Percentiles rank a stretch among this genome's conserved stretches.
Conservation (phyloP, 2,113 vertebrate genomes). For the Micromys minutus region DNA sequence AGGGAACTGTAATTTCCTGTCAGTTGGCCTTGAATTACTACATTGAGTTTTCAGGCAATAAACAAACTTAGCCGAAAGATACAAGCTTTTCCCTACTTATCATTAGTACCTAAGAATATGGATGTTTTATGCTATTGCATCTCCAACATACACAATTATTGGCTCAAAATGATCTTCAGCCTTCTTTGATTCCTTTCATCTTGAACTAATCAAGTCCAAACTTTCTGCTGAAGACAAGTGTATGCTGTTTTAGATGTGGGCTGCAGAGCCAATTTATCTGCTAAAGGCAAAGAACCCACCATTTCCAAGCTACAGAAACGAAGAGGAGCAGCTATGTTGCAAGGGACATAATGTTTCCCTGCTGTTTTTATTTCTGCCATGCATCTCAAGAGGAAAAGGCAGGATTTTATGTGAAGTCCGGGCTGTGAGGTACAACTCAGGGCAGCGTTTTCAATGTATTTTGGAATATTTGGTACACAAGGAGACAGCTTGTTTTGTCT, state of each 20-base stretch:
- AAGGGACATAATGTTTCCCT: constrained; percentile 50
- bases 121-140: constrained; percentile 64
- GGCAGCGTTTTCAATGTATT: background rate
- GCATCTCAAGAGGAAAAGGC: constrained; percentile 40
- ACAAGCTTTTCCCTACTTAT: constrained; percentile 68
- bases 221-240: constrained; percentile 70
- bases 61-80: constrained; percentile 72
- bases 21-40: constrained; percentile 75
- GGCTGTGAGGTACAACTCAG: background rate
- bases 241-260: constrained; percentile 67
- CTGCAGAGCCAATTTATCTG: constrained; percentile 71
- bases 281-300: constrained; percentile 58
- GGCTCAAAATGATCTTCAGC: constrained; percentile 57
- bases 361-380: constrained; percentile 65
- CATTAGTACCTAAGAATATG: constrained; percentile 73
- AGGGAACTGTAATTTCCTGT: constrained; percentile 77
- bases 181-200: constrained; percentile 62
- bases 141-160: constrained; percentile 62
- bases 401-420: constrained; percentile 2
- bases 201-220: constrained; percentile 76
- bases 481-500: constrained; percentile 32
- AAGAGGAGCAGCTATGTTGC: constrained; percentile 1
- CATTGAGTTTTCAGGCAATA: constrained; percentile 70
- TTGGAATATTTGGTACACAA: background rate
- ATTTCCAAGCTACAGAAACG: constrained; percentile 61